phyloP scores from a whole-genome alignment of 2,888 invertebrate genomes.

The Acleris sparsana region DNA sequence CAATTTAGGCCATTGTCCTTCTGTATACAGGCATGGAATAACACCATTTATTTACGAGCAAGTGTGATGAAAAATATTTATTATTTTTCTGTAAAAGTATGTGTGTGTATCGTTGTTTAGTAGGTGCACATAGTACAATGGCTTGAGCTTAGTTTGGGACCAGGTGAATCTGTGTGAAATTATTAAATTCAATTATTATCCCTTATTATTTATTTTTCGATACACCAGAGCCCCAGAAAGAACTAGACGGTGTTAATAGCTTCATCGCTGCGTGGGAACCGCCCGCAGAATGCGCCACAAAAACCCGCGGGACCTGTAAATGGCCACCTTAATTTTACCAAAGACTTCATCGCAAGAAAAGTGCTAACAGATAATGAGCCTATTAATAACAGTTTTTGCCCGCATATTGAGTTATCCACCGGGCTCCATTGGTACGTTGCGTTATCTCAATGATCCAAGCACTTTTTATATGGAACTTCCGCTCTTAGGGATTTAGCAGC shows the following conservation, averaged over 20 bases:
- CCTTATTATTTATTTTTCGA: no score
- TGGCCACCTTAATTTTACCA: conserved; percentile 12
- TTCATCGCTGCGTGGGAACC: conserved; percentile 35
- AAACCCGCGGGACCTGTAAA: conserved; percentile 8
- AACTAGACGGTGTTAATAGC: conserved; percentile 34
- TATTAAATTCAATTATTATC: no score
- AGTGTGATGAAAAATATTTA: no score
- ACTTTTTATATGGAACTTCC: neutral
- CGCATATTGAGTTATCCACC: neutral
- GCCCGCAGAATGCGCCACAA: conserved; percentile 21
- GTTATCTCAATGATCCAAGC: neutral
- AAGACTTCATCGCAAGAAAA: conserved; percentile 21
- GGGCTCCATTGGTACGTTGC: neutral
- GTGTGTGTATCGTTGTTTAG: no score
- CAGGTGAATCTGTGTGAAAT: no score
- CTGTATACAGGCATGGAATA: no score
- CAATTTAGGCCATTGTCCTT: no score
- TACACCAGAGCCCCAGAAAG: conserved; percentile 13
- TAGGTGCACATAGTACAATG: no score
- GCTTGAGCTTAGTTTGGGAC: no score
- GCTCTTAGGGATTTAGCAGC: no score
- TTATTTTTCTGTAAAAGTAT: no score
- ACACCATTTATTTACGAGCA: no score
- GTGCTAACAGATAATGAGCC: conserved; percentile 23
- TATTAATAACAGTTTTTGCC: conserved; percentile 20